Evolutionary conservation across 2,888 invertebrate genomes (phyloP), one percentile per base, ranked within the genome.

Genomic region (Thera obeliscata): DNA sequence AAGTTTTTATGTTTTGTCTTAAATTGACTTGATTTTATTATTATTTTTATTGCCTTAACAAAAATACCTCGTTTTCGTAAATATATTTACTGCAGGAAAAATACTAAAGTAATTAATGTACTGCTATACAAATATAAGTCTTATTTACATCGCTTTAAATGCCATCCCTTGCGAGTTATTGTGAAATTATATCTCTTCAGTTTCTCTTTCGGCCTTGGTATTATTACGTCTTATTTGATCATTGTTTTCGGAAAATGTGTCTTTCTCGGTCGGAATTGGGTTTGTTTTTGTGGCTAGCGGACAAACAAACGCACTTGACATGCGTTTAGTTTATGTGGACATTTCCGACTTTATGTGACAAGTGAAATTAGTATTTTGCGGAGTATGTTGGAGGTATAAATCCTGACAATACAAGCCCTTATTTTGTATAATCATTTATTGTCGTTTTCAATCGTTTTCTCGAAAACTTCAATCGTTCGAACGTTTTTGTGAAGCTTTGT

Each of bases 301-400:
- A 22, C 2, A 63, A 73, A 60, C 63, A 67, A 69, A 64, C 67
- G 61, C 43, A 70, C 63, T 69, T 78, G 78, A 80, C 80, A 73
- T 75, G 76, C 69, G 74, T 77, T 70, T 78, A 76, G 76, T 82
- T 82, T 82, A 82, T 78, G 81, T 73, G 76, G 77, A 80, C 78
- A 75, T 74, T 73, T 76, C 70, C 73, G 76, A 79, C 74, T 81
- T 81, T 78, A 81, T 78, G 81, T 73, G 79, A 78, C 80, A 74
- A 70, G 71, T 63, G 69, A 78, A 82, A 78, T 78, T 80, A 78
- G 79, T 77, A 73, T 78, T 78, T 67, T 68, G 66, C 48, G 67
- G 66, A 66, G 70, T 75, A 66, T 68, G 70, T 70, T 67, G 64
- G 22, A 11, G 69, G 60, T 63, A 68, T 71, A 71, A 70, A 64